Percentiles rank a stretch among this genome's conserved stretches.
Conservation (phyloP, 2,888 invertebrate species). For the Zaprionus obscuricornis region DNA sequence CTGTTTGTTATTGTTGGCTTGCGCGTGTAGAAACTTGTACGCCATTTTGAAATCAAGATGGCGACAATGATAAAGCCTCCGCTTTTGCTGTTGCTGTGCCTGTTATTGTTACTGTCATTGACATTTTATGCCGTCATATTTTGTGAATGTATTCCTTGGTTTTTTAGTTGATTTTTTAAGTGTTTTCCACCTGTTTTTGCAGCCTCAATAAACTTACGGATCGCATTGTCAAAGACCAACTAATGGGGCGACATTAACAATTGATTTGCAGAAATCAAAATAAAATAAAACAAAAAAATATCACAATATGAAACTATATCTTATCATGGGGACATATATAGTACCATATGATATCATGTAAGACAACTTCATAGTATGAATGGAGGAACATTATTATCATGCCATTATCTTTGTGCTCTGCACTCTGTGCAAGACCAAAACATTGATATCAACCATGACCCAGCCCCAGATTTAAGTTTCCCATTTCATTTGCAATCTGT, state of each 20-base stretch:
- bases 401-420: slow-evolving; percentile 55
- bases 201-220: slow-evolving; percentile 43
- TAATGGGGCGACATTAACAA: slow-evolving; percentile 39
- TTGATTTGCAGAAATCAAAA: slow-evolving; percentile 35
- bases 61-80: slow-evolving; percentile 62
- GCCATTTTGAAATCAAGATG: slow-evolving; percentile 71
- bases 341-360: slow-evolving; percentile 60
- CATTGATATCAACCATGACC: slow-evolving; percentile 69
- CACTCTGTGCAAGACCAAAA: slow-evolving; percentile 35
- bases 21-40: slow-evolving; percentile 45
- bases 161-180: slow-evolving; percentile 17
- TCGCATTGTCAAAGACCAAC: slow-evolving; percentile 39
- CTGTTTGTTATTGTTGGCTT: slow-evolving; percentile 26
- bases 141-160: slow-evolving; percentile 4
- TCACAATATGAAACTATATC: slow-evolving; percentile 54
- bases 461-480: slow-evolving; percentile 36
- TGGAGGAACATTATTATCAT: slow-evolving; percentile 63
- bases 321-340: slow-evolving; percentile 57
- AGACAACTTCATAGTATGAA: slow-evolving; percentile 46
- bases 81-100: slow-evolving; percentile 8
- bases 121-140: slow-evolving; percentile 15
- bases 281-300: slow-evolving; percentile 30
- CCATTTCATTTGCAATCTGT: neutral
- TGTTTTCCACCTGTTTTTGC: slow-evolving; percentile 21
- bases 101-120: slow-evolving; percentile 3